phyloP scores from a whole-genome alignment of 1,140 invertebrate species.

The Zophobas atratus region DNA sequence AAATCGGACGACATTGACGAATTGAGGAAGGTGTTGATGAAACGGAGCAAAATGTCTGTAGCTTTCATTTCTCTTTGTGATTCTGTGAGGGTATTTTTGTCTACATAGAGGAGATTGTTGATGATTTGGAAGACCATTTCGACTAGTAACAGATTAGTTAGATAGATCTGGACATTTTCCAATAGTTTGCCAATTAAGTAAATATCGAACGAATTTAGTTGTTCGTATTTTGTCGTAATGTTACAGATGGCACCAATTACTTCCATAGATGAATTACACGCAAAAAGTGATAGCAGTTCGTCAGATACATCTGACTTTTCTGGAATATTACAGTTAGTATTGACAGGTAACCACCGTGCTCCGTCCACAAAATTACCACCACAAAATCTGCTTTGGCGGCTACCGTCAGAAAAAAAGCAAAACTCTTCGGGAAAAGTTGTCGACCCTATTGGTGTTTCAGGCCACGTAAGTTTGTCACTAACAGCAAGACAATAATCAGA shows the following conservation, averaged over 20 bases:
- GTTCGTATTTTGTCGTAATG: too few species aligned
- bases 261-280: too few species aligned
- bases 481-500: conserved; percentile 9
- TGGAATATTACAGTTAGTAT: neutral
- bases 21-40: conserved; percentile 37
- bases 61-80: conserved; percentile 54
- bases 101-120: conserved; percentile 25
- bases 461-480: neutral
- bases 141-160: too few species aligned
- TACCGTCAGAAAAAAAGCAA: neutral
- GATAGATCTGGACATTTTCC: too few species aligned
- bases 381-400: neutral
- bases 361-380: conserved; percentile 12
- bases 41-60: conserved; percentile 56
- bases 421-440: neutral
- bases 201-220: too few species aligned
- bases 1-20: neutral
- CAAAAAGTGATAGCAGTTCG: neutral
- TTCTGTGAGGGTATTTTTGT: conserved; percentile 45
- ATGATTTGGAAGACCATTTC: conserved; percentile 3
- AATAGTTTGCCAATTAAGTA: too few species aligned
- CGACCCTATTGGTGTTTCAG: neutral
- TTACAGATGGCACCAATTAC: too few species aligned
- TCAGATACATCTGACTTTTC: neutral
- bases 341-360: neutral